Conservation (phyloP, 2,113 vertebrate species). For the Kryptolebias marmoratus region DNA sequence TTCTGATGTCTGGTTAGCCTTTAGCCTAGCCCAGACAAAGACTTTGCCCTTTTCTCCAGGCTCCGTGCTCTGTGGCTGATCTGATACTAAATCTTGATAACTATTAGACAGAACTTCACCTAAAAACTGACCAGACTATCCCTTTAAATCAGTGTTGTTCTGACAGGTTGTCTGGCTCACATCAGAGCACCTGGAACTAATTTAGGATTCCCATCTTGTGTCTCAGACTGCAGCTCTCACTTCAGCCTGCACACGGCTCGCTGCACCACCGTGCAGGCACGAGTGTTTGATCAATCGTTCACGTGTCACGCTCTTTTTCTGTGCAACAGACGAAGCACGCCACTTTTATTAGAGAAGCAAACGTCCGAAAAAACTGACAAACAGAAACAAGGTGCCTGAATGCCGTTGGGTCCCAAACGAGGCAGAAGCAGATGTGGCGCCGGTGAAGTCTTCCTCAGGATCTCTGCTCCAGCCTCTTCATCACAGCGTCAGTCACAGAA, state of each 20-base stretch:
- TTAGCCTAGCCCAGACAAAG: too few relatives aligned
- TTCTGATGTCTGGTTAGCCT: too few relatives aligned
- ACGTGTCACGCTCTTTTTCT: not conserved
- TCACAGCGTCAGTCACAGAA: conserved; percentile 9
- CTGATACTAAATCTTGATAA: too few relatives aligned
- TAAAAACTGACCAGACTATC: too few relatives aligned
- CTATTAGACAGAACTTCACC: too few relatives aligned
- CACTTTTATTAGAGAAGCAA: conserved; percentile 29
- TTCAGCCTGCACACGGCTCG: not conserved
- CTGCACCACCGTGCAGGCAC: conserved; percentile 28
- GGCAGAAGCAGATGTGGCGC: too few relatives aligned
- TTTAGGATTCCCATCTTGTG: conserved; percentile 46
- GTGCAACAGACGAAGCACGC: too few relatives aligned
- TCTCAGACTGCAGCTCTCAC: not conserved
- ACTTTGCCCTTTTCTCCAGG: too few relatives aligned
- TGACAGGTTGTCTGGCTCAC: not conserved
- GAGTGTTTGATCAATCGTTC: conserved; percentile 18
- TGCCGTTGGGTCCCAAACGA: conserved; percentile 9
- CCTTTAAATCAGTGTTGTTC: not conserved
- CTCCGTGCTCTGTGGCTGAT: too few relatives aligned
- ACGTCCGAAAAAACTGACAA: conserved; percentile 35
- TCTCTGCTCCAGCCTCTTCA: too few relatives aligned
- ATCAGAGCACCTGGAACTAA: conserved; percentile 29
- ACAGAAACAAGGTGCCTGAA: conserved; percentile 41
- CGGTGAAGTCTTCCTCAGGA: conserved; percentile 31